Evolutionary conservation across 2,888 invertebrate genomes (phyloP), one percentile per base, ranked within the genome.

Genomic region (Heliconius hortense): DNA sequence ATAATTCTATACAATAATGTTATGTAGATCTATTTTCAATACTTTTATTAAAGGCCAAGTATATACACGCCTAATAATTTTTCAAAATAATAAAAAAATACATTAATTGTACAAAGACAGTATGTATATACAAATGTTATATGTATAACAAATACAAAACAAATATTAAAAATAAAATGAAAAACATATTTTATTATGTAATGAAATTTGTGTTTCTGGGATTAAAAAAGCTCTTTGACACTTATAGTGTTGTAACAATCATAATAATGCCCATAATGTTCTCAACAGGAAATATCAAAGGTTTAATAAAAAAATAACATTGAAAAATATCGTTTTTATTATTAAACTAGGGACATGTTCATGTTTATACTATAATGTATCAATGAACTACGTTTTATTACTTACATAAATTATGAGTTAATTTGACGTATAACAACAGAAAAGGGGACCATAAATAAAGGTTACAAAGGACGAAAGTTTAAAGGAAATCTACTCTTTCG

Each of bases 401-500:
- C 15, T 43, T 3, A 24, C 7, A 24, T 1, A 24, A 24, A 8
- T 43, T 66, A 35, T n/a, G 3, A 39, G 24, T 15, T 43, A 8
- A 66, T 43, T 39, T 10, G 24, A 39, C 24, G 15, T 43, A 24
- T 24, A 66, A 39, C 13, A 66, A 15, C 15, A 66, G 81, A 80
- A 73, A 80, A 69, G 11, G 21, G n/a, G 31, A 35, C 24, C 31
- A 24, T 56, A 69, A 31, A 69, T n/a, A 56, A 56, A 56, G 53
- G 35, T 56, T 56, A 21, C 11, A 56, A 56, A 35, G 31, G 56
- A 53, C 21, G 48, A 53, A 31, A 31, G 31, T 31, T 56, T 8
- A 69, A 69, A 53, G 24, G 78, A 75, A 83, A 84, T 83, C 82
- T 84, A 84, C 85, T 88, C 86, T 82, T 75, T 80, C 82, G 81